Base-by-base conservation (phyloP, 2,113 vertebrate species). In the Oreotrochilus melanogaster region DNA sequence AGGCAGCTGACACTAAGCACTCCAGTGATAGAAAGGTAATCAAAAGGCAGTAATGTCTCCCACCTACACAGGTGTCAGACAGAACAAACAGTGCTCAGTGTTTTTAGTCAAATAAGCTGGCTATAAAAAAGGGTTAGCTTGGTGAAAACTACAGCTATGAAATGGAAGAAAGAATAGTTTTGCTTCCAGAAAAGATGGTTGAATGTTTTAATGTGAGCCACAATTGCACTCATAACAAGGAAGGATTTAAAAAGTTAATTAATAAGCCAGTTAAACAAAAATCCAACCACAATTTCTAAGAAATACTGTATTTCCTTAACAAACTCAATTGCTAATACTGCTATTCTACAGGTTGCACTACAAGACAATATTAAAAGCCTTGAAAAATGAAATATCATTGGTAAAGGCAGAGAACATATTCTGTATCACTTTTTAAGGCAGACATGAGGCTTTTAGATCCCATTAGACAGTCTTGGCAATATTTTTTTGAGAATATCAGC, bases 11-110 rank as follows among this genome's bases (percentile, higher is more conserved):
- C 54, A 84, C 11, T 78, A 60, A 43, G 14, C 47, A 37, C 25
- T 16, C 39, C 1, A 0, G 37, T 8, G 18, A 23, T 54, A 70
- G n/a, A 30, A 60, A 72, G 9, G 16, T 3, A 71, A 6, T 15
- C 48, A 25, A 73, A 65, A 21, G 18, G 28, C 56, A 88, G 35
- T 28, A 33, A 2, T 0, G 9, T 8, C 35, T 65, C 58, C 43
- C 69, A 78, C 45, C 30, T 39, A 45, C 73, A 66, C 9, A 39
- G 25, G 13, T 3, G 3, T 18, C 39, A 65, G 48, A 14, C n/a
- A 87, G 35, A 84, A 53, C 2, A 35, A 84, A 48, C 2, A 39
- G 21, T 1, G 0, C 3, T 16, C 9, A 10, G 3, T 23, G 10
- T 7, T 85, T 73, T 50, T 35, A 47, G 31, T 10, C 53, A 62